These are phyloP conservation scores for Ctena decussata DNA, from an alignment of 2,888 invertebrate genomes.

Conservation along the genomic window DNA sequence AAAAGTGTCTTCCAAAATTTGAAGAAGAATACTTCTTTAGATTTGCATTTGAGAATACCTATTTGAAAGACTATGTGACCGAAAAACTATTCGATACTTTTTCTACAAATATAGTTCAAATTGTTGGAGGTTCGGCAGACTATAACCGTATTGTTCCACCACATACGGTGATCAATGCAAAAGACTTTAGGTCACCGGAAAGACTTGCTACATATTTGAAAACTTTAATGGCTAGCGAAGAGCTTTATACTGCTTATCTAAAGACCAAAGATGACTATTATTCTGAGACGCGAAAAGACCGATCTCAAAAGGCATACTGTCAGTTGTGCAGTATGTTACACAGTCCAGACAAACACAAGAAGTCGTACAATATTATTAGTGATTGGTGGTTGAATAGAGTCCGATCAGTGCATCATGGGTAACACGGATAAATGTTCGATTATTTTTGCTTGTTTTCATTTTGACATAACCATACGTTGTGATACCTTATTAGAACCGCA, in stretches of 20 bases:
- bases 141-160: background rate
- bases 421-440: no score
- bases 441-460: no score
- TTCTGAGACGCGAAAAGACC: background rate
- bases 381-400: slow-evolving; percentile 31
- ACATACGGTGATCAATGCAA: background rate
- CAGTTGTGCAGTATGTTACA: slow-evolving; percentile 25
- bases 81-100: background rate
- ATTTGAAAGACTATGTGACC: slow-evolving; percentile 66
- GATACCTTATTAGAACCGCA: no score
- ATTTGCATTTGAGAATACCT: slow-evolving; percentile 71
- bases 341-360: slow-evolving; percentile 1
- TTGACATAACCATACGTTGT: no score
- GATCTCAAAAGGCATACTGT: slow-evolving; percentile 34
- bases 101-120: background rate
- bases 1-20: slow-evolving; percentile 28
- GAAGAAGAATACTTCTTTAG: slow-evolving; percentile 65
- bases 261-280: background rate
- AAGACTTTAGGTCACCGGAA: background rate
- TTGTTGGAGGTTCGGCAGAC: background rate
- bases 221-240: background rate
- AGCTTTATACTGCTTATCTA: background rate
- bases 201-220: background rate
- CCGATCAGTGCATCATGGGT: no score
- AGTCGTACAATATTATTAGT: slow-evolving; percentile 24